Conservation (phyloP, 2,113 vertebrate species). For the Urocitellus parryii region DNA sequence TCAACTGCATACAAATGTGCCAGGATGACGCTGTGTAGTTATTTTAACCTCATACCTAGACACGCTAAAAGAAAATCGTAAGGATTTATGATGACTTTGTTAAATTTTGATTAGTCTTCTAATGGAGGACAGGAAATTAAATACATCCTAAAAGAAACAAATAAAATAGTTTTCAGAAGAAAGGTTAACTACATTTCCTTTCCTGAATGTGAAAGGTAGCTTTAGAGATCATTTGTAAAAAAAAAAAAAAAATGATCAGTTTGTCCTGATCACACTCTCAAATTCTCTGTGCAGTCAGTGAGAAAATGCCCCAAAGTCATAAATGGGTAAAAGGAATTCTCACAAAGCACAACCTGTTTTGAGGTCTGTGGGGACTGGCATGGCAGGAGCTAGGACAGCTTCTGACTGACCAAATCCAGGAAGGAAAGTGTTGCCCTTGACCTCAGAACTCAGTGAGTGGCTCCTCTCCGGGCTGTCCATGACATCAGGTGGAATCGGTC, state of each 20-base stretch:
- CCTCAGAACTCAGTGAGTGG: background rate
- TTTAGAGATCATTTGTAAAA: background rate
- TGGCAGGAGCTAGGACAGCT: background rate
- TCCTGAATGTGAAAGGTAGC: background rate
- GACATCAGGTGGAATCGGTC: constrained; percentile 70
- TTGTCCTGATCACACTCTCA: background rate
- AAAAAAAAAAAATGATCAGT: background rate
- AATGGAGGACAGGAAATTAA: background rate
- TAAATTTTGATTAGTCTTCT: constrained; percentile 11
- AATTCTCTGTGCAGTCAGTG: background rate
- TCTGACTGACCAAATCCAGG: background rate
- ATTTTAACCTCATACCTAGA: background rate
- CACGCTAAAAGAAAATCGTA: background rate
- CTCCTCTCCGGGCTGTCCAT: background rate
- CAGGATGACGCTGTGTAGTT: background rate
- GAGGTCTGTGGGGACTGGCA: background rate
- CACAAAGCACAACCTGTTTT: background rate
- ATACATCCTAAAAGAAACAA: background rate
- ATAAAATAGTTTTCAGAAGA: constrained; percentile 9
- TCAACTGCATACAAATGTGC: background rate
- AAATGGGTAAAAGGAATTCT: background rate
- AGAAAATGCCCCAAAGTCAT: background rate
- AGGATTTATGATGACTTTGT: background rate
- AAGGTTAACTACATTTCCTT: background rate
- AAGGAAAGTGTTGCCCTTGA: constrained; percentile 18